Evolutionary conservation across 2,113 vertebrate genomes (phyloP).

Genomic region (Anguilla rostrata): DNA sequence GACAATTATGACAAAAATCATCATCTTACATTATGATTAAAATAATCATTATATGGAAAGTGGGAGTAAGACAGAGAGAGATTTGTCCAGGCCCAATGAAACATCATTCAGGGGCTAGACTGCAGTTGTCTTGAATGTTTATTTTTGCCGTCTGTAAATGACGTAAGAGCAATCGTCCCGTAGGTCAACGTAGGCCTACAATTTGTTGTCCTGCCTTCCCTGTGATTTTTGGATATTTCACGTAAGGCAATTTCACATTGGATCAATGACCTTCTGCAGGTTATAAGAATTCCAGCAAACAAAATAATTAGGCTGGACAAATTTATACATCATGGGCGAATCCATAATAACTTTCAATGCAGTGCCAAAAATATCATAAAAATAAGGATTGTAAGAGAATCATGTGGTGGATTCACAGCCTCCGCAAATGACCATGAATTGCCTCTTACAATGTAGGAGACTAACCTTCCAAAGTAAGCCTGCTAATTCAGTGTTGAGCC

Average conservation of each 20-base stretch:
- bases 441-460: not conserved
- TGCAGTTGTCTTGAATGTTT: constrained; percentile 37
- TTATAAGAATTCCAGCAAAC: not conserved
- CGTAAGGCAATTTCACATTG: constrained; percentile 8
- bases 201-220: no score
- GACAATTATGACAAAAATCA: not conserved
- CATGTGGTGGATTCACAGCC: not conserved
- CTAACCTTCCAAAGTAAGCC: not conserved
- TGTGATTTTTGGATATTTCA: not conserved
- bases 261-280: not conserved
- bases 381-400: not conserved
- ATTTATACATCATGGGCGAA: not conserved
- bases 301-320: not conserved
- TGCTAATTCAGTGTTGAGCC: not conserved
- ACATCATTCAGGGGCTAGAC: constrained; percentile 32
- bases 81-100: constrained; percentile 19
- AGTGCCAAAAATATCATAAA: not conserved
- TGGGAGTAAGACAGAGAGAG: not conserved
- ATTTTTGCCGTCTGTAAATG: constrained; percentile 26
- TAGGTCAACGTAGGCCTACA: no score
- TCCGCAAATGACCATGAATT: not conserved
- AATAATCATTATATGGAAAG: not conserved
- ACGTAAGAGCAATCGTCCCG: constrained; percentile 13
- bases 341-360: not conserved
- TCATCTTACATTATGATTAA: not conserved